Evolutionary conservation across 2,888 invertebrate genomes (phyloP).

Genomic region (Thysanoteuthis rhombus): DNA sequence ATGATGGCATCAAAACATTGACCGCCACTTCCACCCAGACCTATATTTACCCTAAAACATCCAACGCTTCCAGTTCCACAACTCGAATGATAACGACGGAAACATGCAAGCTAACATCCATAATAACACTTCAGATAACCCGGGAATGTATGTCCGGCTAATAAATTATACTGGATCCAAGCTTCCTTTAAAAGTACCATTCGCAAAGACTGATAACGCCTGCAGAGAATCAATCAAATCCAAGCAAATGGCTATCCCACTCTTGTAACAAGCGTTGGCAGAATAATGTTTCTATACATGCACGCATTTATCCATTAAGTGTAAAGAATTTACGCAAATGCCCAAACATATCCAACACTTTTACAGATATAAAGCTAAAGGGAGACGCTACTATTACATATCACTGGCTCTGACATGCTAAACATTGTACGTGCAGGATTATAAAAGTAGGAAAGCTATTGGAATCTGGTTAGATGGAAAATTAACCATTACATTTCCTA

Average conservation of each 20-base stretch:
- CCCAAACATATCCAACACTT: background rate
- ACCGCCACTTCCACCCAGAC: background rate
- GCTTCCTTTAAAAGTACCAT: background rate
- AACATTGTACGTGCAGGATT: background rate
- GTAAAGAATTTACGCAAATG: background rate
- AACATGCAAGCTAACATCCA: background rate
- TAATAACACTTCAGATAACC: slow-evolving; percentile 12
- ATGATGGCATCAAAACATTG: no score
- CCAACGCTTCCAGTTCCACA: background rate
- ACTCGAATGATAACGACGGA: background rate
- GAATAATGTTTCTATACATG: background rate
- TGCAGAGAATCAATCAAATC: background rate
- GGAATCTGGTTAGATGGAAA: no score
- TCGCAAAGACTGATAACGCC: background rate
- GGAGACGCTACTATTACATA: background rate
- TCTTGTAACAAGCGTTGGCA: background rate
- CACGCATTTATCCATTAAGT: background rate
- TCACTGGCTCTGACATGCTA: background rate
- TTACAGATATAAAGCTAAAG: background rate
- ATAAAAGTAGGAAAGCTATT: no score
- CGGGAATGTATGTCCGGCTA: background rate
- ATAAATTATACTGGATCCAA: slow-evolving; percentile 12
- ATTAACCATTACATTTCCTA: no score
- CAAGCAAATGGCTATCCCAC: background rate
- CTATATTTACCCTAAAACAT: background rate